These are phyloP conservation scores for Petrocephalus zakoni DNA, from an alignment of 2,113 vertebrate species.

Conservation along the genomic window DNA sequence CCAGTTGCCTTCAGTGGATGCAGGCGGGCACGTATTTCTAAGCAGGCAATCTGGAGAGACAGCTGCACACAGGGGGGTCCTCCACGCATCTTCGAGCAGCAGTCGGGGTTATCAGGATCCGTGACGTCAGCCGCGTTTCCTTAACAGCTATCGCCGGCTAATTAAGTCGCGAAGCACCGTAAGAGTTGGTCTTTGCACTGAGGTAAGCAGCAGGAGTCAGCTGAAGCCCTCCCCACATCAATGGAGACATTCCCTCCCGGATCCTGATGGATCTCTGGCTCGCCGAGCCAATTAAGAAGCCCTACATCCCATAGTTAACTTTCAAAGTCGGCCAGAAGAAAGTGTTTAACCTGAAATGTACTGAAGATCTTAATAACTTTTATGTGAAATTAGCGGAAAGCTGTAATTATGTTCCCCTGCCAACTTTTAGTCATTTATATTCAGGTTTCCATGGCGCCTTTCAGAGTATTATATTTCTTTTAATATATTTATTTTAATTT, in stretches of 20 bases:
- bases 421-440: neutral
- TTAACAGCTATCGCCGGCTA: slow-evolving; percentile 96
- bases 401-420: neutral
- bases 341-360: slow-evolving; percentile 21
- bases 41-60: neutral
- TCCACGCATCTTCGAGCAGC: neutral
- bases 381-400: neutral
- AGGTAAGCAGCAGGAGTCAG: slow-evolving; percentile 81
- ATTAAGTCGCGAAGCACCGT: slow-evolving; percentile 92
- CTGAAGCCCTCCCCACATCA: slow-evolving; percentile 78
- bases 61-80: neutral
- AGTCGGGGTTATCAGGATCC: slow-evolving; percentile 52
- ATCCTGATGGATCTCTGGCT: slow-evolving; percentile 79
- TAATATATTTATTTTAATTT: neutral
- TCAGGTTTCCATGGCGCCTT: neutral
- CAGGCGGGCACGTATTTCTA: neutral
- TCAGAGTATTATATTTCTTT: neutral
- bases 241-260: slow-evolving; percentile 87
- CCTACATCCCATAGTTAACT: slow-evolving; percentile 68
- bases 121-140: slow-evolving; percentile 73
- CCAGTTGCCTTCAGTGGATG: neutral
- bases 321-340: slow-evolving; percentile 36
- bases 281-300: slow-evolving; percentile 82
- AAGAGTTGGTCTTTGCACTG: slow-evolving; percentile 86
- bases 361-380: neutral